Evolutionary conservation across 2,113 vertebrate species (phyloP), one percentile per base, ranked within the genome.

Genomic region (Macroglossus sobrinus): DNA sequence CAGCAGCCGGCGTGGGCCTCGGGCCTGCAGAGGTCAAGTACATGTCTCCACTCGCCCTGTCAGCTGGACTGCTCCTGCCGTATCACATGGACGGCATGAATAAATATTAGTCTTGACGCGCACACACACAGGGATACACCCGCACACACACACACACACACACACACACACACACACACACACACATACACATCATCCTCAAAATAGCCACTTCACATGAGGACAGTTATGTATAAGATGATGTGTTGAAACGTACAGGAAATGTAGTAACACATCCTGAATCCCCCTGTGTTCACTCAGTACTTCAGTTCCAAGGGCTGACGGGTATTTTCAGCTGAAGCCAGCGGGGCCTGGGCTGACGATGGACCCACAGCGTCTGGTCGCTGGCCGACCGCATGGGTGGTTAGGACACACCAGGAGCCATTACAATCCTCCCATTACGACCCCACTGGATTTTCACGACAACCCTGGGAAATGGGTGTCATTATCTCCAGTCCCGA

Each of bases 281-380:
- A 57, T 72, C 75, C 71, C 30, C 26, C 38, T 87, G 93, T 93
- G 30, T 53, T 92, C 86, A 64, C 30, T 88, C 33, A 75, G 38
- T 11, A 86, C 14, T 96, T 94, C 33, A 84, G 59, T 80, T 82
- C 53, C 80, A 91, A 91, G 82, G 74, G 76, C 30, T 89, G 89
- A 93, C 79, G 45, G 64, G 76, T 21, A 55, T 72, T 95, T 96
- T 43, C 57, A 78, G 15, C 3, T 35, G 53, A 15, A 45, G 26
- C 30, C 35, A 91, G 43, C 79, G n/a, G 35, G 3, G 16, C 24
- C 40, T 86, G 26, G 55, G 80, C 19, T 64, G 72, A 64, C 71
- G n/a, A 0, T 18, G 47, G 63, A 35, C 16, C 14, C 16, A 14
- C 1, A 50, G 40, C 3, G n/a, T 40, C 28, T 76, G 59, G 74